Base-by-base conservation (phyloP, 2,888 invertebrate genomes). In the Macaria notata region DNA sequence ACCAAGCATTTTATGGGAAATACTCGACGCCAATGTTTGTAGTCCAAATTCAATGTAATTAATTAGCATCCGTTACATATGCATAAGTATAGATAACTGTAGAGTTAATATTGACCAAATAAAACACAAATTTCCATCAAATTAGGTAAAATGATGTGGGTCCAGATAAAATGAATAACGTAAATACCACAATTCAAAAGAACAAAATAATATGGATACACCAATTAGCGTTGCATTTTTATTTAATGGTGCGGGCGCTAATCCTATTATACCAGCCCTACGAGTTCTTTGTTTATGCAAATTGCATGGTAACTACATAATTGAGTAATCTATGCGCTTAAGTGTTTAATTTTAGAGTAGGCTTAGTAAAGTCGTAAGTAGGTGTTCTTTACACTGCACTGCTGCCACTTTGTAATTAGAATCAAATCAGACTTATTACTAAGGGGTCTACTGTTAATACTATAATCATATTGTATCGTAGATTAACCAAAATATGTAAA, bases 231-330 rank as follows among this genome's bases (percentile, higher is more conserved):
- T 66, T 61, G 70, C 19, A 19, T 19, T 19, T 19, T 19, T 19
- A 19, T 19, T 19, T 79, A 80, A 80, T 80, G 78, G 83, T 86
- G 83, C 85, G 86, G 86, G 87, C 77, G 73, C 76, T 78, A 76
- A 84, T 83, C 77, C 76, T 78, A 84, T 86, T 83, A 80, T 65
- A 65, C 60, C 41, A 41, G 41, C 63, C 65, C 69, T 65, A 63
- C 55, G 69, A 69, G 70, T 72, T 75, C 64, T 67, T 75, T 79
- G 74, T 76, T 76, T 72, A 71, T 71, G 44, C 50, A 56, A 59
- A 61, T 55, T 64, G 46, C 49, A 49, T 44, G 42, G 36, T 49
- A 70, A 71, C 65, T 62, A 62, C 54, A 58, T 66, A 66, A 70
- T 69, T 68, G 69, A 59, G 53, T 64, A 66, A 68, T 64, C 65